A percentile compares a stretch with the other conserved stretches of the same genome.
Conservation (phyloP, 2,113 vertebrate genomes). For the Phasianus colchicus region DNA sequence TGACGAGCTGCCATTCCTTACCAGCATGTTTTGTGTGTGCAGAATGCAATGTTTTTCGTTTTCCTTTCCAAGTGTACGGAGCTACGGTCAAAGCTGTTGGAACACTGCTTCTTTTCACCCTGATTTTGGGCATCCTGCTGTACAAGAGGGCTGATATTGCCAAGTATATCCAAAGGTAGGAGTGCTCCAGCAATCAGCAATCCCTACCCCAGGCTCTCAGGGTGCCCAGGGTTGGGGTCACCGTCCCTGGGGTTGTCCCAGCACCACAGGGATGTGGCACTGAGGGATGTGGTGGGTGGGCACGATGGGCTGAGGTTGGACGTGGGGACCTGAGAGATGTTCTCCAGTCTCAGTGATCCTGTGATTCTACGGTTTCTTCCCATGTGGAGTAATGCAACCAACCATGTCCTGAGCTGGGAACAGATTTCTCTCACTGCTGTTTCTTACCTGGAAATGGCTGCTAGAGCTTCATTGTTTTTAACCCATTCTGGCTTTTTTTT, state of each 20-base stretch:
- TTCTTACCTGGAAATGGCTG: neutral
- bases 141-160: neutral
- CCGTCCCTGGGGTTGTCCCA: accelerated
- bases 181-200: neutral
- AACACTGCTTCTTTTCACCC: neutral
- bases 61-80: neutral
- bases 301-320: no score
- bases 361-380: neutral
- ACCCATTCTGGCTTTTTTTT: neutral
- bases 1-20: neutral
- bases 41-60: neutral
- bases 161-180: neutral
- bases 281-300: no score
- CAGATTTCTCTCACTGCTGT: neutral
- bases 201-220: neutral
- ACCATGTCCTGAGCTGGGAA: accelerated
- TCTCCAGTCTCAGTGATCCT: no score
- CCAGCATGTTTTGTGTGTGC: no score
- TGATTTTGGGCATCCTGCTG: neutral
- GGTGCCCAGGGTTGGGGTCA: accelerated
- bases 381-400: neutral
- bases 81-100: neutral
- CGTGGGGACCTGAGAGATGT: no score
- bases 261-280: no score
- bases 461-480: neutral